phyloP scores from a whole-genome alignment of 1,140 invertebrate species.

The Patella vulgata region DNA sequence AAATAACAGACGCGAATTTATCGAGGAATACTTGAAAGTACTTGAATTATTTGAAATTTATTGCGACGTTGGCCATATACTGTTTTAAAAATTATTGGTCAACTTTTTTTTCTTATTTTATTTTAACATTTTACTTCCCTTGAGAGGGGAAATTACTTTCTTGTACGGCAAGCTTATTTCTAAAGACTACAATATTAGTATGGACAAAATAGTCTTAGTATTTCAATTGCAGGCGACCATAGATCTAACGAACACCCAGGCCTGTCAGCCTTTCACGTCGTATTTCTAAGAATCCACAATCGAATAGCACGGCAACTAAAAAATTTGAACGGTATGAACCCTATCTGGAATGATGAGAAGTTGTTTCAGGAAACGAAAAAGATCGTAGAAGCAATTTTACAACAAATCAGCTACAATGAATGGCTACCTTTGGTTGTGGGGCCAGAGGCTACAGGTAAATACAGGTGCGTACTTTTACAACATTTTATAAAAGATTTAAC shows the following conservation, averaged over 20 bases:
- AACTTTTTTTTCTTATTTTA: too few relatives aligned
- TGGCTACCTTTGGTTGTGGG: slow-evolving; percentile 87
- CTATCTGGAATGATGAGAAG: slow-evolving; percentile 91
- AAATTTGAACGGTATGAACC: slow-evolving; percentile 74
- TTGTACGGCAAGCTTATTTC: too few relatives aligned
- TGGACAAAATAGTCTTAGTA: too few relatives aligned
- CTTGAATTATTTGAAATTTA: too few relatives aligned
- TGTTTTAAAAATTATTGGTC: too few relatives aligned
- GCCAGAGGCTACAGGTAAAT: not conserved
- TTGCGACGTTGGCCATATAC: too few relatives aligned
- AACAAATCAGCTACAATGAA: slow-evolving; percentile 93
- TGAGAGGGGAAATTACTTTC: too few relatives aligned
- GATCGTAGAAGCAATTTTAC: slow-evolving; percentile 92
- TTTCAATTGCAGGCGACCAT: slow-evolving; percentile 74
- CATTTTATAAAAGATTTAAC: not conserved
- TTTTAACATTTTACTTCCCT: too few relatives aligned
- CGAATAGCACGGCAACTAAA: slow-evolving; percentile 81
- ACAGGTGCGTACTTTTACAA: slow-evolving; percentile 3
- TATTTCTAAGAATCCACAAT: slow-evolving; percentile 97
- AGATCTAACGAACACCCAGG: slow-evolving; percentile 86
- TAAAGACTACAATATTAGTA: too few relatives aligned
- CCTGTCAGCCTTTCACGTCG: slow-evolving; percentile 93
- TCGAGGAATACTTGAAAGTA: too few relatives aligned
- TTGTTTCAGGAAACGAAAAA: slow-evolving; percentile 86
- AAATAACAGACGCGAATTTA: too few relatives aligned